These are phyloP conservation scores for Rhyacophila brunnea DNA, from an alignment of 1,140 invertebrate species.

Conservation along the genomic window DNA sequence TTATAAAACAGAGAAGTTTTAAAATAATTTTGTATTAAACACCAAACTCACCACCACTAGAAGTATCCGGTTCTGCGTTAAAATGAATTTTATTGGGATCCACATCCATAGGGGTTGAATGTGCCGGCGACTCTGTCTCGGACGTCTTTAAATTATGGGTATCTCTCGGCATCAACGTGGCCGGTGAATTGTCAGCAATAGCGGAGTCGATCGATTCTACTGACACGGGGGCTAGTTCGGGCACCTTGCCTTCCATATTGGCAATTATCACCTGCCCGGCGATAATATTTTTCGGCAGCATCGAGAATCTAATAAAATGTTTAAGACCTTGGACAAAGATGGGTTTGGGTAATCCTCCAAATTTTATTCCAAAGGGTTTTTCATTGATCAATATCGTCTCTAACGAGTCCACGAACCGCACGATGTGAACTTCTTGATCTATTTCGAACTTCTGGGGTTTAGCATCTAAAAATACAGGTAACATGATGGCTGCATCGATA, in stretches of 20 bases:
- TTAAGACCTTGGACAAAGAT: slow-evolving; percentile 76
- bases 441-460: slow-evolving; percentile 80
- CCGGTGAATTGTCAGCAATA: not conserved
- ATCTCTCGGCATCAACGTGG: not conserved
- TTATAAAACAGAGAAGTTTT: no score
- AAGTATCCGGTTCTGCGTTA: not conserved
- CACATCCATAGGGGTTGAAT: not conserved
- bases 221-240: not conserved
- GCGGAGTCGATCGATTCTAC: not conserved
- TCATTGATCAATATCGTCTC: slow-evolving; percentile 80
- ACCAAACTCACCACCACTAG: no score
- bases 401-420: slow-evolving; percentile 78
- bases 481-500: slow-evolving; percentile 73
- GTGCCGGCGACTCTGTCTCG: no score
- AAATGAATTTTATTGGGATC: not conserved
- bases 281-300: slow-evolving; percentile 71
- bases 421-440: slow-evolving; percentile 69
- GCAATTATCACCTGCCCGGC: slow-evolving; percentile 68
- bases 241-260: slow-evolving; percentile 60
- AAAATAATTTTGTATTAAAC: no score
- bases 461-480: slow-evolving; percentile 82
- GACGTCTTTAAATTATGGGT: no score
- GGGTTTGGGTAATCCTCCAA: slow-evolving; percentile 89
- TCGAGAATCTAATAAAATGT: slow-evolving; percentile 76
- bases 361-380: slow-evolving; percentile 78